These are phyloP conservation scores for Patagioenas fasciata DNA, from an alignment of 2,113 vertebrate genomes.

Conservation along the genomic window DNA sequence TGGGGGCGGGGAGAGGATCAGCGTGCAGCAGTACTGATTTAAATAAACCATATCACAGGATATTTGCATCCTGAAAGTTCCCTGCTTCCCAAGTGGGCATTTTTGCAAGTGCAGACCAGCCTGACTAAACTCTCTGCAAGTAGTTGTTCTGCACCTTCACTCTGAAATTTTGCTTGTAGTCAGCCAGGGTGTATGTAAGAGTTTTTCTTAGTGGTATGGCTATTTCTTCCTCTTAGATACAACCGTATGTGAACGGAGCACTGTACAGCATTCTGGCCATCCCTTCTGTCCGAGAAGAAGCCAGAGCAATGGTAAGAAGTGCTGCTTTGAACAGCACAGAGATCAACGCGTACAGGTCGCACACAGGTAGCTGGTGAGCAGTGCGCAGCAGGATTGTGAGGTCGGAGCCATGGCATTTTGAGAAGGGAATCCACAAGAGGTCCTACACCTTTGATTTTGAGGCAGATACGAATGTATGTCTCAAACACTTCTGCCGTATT, in stretches of 20 bases:
- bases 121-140: neutral
- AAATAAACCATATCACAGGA: neutral
- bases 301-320: conserved; percentile 91
- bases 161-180: neutral
- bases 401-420: neutral
- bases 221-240: conserved; percentile 78
- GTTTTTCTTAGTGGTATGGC: neutral
- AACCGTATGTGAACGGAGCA: conserved; percentile 91
- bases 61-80: neutral
- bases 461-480: neutral
- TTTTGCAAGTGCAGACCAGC: neutral
- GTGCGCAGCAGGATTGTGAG: neutral
- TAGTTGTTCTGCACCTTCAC: neutral
- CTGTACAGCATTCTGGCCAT: conserved; percentile 92
- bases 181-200: neutral
- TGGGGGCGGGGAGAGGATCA: neutral
- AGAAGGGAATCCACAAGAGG: neutral
- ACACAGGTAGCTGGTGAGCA: neutral
- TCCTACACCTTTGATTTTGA: neutral
- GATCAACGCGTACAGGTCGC: rapidly evolving
- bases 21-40: neutral
- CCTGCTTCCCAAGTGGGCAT: neutral
- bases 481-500: neutral
- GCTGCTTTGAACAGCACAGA: neutral
- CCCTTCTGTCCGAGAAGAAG: conserved; percentile 87